Conservation (phyloP, 2,113 vertebrate genomes). For the Ochotona princeps region DNA sequence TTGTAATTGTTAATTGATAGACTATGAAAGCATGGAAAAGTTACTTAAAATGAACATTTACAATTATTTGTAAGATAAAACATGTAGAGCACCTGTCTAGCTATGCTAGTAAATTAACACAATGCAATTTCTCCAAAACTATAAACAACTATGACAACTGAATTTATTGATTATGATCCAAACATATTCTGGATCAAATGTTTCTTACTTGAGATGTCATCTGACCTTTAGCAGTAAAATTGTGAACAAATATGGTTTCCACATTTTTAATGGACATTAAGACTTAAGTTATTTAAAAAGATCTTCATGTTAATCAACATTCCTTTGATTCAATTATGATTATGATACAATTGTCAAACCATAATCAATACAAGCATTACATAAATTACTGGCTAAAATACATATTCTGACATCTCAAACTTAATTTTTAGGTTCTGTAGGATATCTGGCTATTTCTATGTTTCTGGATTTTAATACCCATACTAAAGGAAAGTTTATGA, state of each 20-base stretch:
- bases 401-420: neutral
- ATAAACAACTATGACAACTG: neutral
- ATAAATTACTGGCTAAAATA: neutral
- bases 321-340: neutral
- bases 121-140: neutral
- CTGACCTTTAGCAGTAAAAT: slow-evolving; percentile 3
- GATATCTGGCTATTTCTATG: neutral
- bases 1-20: neutral
- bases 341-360: neutral
- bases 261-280: neutral
- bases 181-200: neutral
- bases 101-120: neutral
- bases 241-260: neutral
- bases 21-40: neutral
- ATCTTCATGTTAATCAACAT: neutral
- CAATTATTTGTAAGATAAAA: neutral
- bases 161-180: neutral
- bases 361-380: neutral
- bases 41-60: neutral
- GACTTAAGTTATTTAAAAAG: neutral
- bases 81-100: neutral
- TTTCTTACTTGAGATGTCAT: neutral
- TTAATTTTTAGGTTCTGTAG: neutral
- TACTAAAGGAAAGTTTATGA: neutral
- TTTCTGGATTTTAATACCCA: neutral